Evolutionary conservation across 1,140 invertebrate species (phyloP).

Genomic region (Harlomillsia oculata): DNA sequence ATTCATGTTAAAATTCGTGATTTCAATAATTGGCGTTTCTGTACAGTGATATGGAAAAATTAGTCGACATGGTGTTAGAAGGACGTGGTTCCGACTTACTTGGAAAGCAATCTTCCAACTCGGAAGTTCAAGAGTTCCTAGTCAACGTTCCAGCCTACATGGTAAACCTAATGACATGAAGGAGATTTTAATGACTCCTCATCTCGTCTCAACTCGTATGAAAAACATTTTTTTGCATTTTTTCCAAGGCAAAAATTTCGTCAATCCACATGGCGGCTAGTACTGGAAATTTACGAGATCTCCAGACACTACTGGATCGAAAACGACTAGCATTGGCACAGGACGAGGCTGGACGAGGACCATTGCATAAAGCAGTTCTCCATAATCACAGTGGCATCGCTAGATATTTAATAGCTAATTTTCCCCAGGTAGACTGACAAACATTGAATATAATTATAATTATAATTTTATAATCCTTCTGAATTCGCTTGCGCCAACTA

Average conservation of each 20-base stretch:
- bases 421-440: slow-evolving; percentile 17
- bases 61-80: slow-evolving; percentile 75
- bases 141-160: slow-evolving; percentile 82
- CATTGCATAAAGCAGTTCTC: slow-evolving; percentile 26
- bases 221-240: background rate
- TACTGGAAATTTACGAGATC: slow-evolving; percentile 63
- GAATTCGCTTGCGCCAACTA: slow-evolving; percentile 34
- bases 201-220: background rate
- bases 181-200: background rate
- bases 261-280: slow-evolving; percentile 76
- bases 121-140: slow-evolving; percentile 78
- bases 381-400: slow-evolving; percentile 14
- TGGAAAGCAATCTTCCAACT: slow-evolving; percentile 58
- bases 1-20: too few species aligned
- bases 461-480: slow-evolving; percentile 49
- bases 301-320: slow-evolving; percentile 75
- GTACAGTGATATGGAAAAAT: slow-evolving; percentile 79
- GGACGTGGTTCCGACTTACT: slow-evolving; percentile 71
- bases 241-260: slow-evolving; percentile 70
- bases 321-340: slow-evolving; percentile 81
- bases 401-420: slow-evolving; percentile 16
- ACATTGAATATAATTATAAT: background rate
- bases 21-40: too few species aligned
- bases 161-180: too few species aligned
- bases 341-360: slow-evolving; percentile 60